Evolutionary conservation across 2,797 vertebrate genomes (phyloP).

Genomic region (Dendrocincla tyrannina): DNA sequence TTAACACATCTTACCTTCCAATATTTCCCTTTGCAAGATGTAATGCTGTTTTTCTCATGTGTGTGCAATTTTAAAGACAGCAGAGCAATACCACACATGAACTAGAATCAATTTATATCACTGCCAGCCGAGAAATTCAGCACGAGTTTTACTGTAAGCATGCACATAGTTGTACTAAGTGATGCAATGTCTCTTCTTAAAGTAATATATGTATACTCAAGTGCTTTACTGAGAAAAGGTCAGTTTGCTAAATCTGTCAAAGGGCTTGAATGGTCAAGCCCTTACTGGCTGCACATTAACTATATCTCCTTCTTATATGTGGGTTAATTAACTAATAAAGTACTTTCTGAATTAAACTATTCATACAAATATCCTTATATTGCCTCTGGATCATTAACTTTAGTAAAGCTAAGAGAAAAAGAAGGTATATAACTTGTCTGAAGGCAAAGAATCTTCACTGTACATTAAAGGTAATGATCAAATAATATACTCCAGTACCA

Average conservation of each 20-base stretch:
- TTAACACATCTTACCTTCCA: not conserved
- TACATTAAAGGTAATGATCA: not conserved
- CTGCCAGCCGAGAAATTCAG: not conserved
- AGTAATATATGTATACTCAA: not conserved
- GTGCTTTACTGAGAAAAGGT: not conserved
- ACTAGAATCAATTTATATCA: not conserved
- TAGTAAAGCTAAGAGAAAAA: not conserved
- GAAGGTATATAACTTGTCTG: not conserved
- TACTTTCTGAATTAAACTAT: not conserved
- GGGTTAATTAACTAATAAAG: not conserved
- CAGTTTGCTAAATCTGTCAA: not conserved
- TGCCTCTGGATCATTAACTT: not conserved
- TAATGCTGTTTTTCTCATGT: not conserved
- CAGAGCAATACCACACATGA: not conserved
- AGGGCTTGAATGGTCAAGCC: not conserved
- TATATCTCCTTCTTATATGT: not conserved
- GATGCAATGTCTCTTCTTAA: not conserved
- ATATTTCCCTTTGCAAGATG: not conserved
- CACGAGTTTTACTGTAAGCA: not conserved
- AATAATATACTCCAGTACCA: not conserved
- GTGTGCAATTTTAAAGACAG: not conserved
- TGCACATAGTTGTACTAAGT: not conserved
- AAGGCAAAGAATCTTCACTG: not conserved
- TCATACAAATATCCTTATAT: not conserved
- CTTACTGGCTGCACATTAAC: not conserved